phyloP scores from a whole-genome alignment of 2,113 vertebrate genomes.

The Erythrocercus mccallii region DNA sequence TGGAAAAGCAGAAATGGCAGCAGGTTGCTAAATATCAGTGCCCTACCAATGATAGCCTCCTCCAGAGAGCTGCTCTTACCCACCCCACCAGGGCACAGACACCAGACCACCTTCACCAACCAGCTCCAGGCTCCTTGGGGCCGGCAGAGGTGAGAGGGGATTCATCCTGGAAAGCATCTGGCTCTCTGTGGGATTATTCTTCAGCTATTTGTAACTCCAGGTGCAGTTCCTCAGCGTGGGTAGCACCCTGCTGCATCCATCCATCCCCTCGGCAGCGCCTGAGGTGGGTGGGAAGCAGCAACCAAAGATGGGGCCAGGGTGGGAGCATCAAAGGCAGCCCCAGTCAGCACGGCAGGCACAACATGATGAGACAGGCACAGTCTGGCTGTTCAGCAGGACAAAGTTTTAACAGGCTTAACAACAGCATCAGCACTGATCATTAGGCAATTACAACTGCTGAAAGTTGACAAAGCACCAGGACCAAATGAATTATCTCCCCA shows the following conservation, averaged over 20 bases:
- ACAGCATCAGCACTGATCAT: conserved; percentile 57
- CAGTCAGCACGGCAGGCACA: neutral
- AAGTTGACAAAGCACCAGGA: conserved; percentile 49
- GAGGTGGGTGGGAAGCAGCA: neutral
- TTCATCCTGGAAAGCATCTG: neutral
- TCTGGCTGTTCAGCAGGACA: conserved; percentile 39
- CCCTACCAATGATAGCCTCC: neutral
- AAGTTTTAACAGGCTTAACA: conserved; percentile 61
- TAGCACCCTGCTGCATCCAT: neutral
- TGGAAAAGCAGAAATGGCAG: neutral
- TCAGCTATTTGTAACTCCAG: neutral
- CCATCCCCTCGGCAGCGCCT: neutral
- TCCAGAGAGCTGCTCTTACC: neutral
- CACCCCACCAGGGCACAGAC: neutral
- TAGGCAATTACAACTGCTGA: conserved; percentile 51
- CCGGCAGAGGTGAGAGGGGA: rapidly evolving
- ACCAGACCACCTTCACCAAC: neutral
- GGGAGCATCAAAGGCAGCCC: neutral
- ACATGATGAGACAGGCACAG: neutral
- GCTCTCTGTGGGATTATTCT: neutral
- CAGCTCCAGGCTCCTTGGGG: neutral
- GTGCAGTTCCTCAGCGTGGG: rapidly evolving
- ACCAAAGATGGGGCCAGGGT: neutral
- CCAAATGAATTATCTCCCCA: conserved; percentile 55
- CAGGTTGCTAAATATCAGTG: neutral